phyloP scores from a whole-genome alignment of 2,888 invertebrate genomes.

The Heteromurus nitidus region DNA sequence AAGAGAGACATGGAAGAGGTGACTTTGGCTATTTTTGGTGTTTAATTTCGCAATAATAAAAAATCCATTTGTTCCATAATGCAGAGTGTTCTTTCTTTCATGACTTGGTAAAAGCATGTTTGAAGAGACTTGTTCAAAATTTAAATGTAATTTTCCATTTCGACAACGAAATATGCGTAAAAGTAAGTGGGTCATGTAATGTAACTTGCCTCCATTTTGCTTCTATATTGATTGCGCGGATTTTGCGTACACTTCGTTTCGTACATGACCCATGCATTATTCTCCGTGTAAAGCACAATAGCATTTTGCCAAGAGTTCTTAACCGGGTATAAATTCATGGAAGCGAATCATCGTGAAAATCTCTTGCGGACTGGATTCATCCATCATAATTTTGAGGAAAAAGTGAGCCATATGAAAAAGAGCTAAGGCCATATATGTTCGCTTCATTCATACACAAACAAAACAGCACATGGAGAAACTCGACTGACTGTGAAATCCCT shows the following conservation, averaged over 20 bases:
- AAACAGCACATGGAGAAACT: conserved; percentile 34
- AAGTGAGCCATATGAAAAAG: conserved; percentile 3
- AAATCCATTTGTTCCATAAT: not conserved
- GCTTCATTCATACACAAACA: no score
- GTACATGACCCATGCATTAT: not conserved
- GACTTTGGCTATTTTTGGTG: not conserved
- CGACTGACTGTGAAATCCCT: conserved; percentile 61
- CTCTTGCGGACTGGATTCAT: conserved; percentile 57
- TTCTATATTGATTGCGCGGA: no score
- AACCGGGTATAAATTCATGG: no score
- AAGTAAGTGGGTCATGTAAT: no score
- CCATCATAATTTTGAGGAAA: conserved; percentile 57
- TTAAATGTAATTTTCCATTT: no score
- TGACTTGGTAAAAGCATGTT: not conserved
- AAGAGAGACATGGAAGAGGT: not conserved
- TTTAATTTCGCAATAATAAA: conserved; percentile 10
- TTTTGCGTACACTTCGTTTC: not conserved
- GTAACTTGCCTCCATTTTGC: no score
- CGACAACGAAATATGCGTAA: no score
- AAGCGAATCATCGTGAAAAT: conserved; percentile 55
- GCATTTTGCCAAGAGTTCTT: no score
- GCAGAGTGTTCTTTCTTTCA: not conserved
- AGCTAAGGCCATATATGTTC: no score
- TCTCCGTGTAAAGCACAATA: no score
- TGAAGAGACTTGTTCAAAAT: no score